A percentile compares a stretch with the other conserved stretches of the same genome.
phyloP scores from a whole-genome alignment of 2,113 vertebrate species.

The Antennarius striatus region DNA sequence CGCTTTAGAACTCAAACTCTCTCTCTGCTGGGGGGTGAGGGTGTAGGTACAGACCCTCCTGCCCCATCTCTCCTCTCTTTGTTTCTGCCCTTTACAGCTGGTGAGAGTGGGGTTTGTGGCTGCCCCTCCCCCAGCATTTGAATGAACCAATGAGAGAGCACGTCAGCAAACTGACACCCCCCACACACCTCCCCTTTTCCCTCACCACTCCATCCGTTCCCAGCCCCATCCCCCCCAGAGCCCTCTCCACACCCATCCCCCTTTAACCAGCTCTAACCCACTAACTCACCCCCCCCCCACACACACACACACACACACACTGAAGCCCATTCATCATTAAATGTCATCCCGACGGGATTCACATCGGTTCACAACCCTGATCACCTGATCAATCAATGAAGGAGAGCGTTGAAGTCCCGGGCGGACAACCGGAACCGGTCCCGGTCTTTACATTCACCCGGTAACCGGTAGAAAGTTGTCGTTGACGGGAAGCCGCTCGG shows the following conservation, averaged over 20 bases:
- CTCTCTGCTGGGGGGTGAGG: too few relatives aligned
- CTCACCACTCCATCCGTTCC: constrained; percentile 71
- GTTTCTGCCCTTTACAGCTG: constrained; percentile 79
- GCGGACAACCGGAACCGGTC: too few relatives aligned
- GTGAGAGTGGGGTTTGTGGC: constrained; percentile 72
- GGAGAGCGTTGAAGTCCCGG: too few relatives aligned
- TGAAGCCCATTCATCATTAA: too few relatives aligned
- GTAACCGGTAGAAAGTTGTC: too few relatives aligned
- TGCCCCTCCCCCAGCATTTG: constrained; percentile 81
- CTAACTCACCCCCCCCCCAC: constrained; percentile 73
- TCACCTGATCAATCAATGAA: constrained; percentile 16
- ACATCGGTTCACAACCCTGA: constrained; percentile 48
- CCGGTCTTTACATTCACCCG: too few relatives aligned
- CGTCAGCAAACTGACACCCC: constrained; percentile 67
- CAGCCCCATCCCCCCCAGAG: constrained; percentile 75
- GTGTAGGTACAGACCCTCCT: too few relatives aligned
- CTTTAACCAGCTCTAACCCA: constrained; percentile 74
- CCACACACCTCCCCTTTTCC: constrained; percentile 61
- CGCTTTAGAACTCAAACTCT: too few relatives aligned
- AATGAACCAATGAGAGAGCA: constrained; percentile 80
- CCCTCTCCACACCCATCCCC: constrained; percentile 70
- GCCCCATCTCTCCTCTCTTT: constrained; percentile 48
- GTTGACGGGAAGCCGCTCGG: constrained; percentile 44
- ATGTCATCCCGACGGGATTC: too few relatives aligned
- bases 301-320: constrained; percentile 60